phyloP scores from a whole-genome alignment of 1,140 invertebrate genomes.

The Aphelinus atriplicis region DNA sequence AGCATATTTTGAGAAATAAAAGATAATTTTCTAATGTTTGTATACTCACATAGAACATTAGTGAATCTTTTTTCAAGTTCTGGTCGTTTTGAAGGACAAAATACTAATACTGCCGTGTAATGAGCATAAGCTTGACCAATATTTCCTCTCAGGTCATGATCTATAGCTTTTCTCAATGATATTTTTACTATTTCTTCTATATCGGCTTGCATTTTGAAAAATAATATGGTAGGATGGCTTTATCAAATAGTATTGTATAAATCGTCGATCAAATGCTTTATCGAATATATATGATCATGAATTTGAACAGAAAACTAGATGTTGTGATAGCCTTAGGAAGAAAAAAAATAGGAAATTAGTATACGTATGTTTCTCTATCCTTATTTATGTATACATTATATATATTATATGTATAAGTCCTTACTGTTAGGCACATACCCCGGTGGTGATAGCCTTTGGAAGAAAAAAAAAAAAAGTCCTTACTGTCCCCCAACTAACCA shows the following conservation, averaged over 20 bases:
- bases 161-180: slow-evolving; percentile 52
- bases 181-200: slow-evolving; percentile 48
- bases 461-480: too few species aligned
- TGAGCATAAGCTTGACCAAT: slow-evolving; percentile 60
- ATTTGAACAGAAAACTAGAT: too few species aligned
- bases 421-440: too few species aligned
- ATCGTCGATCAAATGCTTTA: background rate
- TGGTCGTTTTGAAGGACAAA: slow-evolving; percentile 51
- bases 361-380: too few species aligned
- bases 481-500: too few species aligned
- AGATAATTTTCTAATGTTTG: background rate
- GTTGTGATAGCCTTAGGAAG: too few species aligned
- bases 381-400: too few species aligned
- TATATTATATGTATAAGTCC: too few species aligned
- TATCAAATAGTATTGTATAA: background rate
- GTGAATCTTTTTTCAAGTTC: slow-evolving; percentile 57
- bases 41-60: slow-evolving; percentile 51
- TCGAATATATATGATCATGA: too few species aligned
- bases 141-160: slow-evolving; percentile 50
- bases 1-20: background rate
- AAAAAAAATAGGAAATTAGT: too few species aligned
- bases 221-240: background rate
- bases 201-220: slow-evolving; percentile 49
- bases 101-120: slow-evolving; percentile 56
- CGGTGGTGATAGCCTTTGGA: too few species aligned